phyloP scores from a whole-genome alignment of 1,140 invertebrate genomes.

The Anoplolepis gracilipes region DNA sequence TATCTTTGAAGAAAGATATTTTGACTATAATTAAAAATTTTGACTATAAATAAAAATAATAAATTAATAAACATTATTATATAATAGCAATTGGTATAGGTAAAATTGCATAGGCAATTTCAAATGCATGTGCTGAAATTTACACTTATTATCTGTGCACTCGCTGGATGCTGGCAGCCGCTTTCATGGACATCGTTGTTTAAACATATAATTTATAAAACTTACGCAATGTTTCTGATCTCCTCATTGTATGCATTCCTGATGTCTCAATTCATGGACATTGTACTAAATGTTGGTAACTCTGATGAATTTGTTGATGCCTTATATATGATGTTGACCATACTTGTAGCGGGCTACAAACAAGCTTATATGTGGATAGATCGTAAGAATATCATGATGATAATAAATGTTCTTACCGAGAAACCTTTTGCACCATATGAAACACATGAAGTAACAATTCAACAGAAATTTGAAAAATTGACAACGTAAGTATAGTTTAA shows the following conservation, averaged over 20 bases:
- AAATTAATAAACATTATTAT: not conserved
- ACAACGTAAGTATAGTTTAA: constrained; percentile 56
- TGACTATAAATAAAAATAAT: not conserved
- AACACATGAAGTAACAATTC: constrained; percentile 64
- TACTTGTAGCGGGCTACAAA: constrained; percentile 57
- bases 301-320: constrained; percentile 65
- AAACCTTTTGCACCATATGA: constrained; percentile 55
- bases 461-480: constrained; percentile 53
- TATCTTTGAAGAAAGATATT: not conserved
- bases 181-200: constrained; percentile 39
- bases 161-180: constrained; percentile 47
- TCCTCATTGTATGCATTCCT: constrained; percentile 6
- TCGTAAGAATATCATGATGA: constrained; percentile 39
- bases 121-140: constrained; percentile 26
- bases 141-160: constrained; percentile 27
- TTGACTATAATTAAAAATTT: not conserved
- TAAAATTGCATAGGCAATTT: not conserved
- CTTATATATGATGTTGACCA: constrained; percentile 24
- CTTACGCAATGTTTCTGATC: constrained; percentile 4
- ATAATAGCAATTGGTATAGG: not conserved
- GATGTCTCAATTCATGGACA: constrained; percentile 59
- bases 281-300: constrained; percentile 32
- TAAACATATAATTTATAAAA: constrained; percentile 39
- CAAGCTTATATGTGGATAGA: constrained; percentile 48
- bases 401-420: constrained; percentile 37